A percentile compares a stretch with the other conserved stretches of the same genome.
Evolutionary conservation across 2,113 vertebrate genomes (phyloP).

Genomic region (Passer domesticus): DNA sequence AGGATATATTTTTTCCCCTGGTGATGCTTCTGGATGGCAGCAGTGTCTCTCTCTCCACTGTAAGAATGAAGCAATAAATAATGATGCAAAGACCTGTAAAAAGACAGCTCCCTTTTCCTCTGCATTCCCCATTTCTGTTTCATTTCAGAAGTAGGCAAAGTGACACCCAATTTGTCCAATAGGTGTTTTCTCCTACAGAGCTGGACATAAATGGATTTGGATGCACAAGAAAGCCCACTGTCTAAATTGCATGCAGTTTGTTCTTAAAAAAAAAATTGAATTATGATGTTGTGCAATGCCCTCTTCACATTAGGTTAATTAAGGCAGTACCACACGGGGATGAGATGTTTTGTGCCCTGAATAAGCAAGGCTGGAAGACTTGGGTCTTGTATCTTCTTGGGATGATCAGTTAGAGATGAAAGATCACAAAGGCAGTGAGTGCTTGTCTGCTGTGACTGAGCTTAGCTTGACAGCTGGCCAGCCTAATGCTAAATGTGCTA

Average conservation of each 20-base stretch:
- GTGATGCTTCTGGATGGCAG: not conserved
- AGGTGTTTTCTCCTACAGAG: not conserved
- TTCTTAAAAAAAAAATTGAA: not conserved
- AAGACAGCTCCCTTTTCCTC: not conserved
- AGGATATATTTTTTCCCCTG: not conserved
- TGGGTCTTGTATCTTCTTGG: not conserved
- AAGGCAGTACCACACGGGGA: fast-evolving
- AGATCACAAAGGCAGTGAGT: not conserved
- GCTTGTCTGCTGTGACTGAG: not conserved
- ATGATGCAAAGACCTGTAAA: not conserved
- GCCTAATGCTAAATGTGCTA: not conserved
- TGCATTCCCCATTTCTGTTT: not conserved
- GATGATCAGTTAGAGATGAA: not conserved
- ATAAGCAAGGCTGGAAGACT: not conserved
- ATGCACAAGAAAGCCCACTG: not conserved
- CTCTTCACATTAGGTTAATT: not conserved
- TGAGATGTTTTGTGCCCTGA: not conserved
- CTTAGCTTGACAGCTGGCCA: not conserved
- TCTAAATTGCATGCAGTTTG: not conserved
- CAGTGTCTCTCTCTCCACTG: not conserved
- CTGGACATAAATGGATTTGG: not conserved
- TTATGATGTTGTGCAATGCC: not conserved
- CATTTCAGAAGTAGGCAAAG: not conserved
- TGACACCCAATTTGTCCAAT: not conserved
- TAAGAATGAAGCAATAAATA: not conserved